A percentile compares a stretch with the other conserved stretches of the same genome.
Conservation (phyloP, 2,113 vertebrate genomes). For the Eira barbara region DNA sequence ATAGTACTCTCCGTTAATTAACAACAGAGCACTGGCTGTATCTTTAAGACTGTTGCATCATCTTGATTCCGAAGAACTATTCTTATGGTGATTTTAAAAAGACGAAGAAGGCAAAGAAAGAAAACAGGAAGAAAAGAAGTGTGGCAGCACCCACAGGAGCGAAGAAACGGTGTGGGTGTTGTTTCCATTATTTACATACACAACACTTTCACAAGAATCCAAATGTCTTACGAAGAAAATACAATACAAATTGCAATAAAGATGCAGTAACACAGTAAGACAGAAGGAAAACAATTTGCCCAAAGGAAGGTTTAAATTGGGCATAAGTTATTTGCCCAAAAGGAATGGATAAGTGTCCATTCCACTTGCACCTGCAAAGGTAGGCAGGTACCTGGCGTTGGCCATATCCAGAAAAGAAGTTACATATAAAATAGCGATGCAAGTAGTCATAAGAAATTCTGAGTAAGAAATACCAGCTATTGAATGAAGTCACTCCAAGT, state of each 20-base stretch:
- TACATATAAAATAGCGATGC: background rate
- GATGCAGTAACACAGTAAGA: background rate
- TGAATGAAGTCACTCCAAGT: background rate
- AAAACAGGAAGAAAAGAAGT: conserved; percentile 27
- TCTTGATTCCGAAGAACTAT: conserved; percentile 27
- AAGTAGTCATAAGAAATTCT: background rate
- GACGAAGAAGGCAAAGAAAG: background rate
- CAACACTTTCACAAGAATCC: conserved; percentile 55
- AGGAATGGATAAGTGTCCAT: background rate
- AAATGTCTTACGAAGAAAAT: conserved; percentile 70
- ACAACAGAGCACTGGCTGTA: background rate
- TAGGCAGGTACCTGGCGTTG: background rate
- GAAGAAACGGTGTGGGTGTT: conserved; percentile 58
- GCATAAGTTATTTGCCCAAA: background rate
- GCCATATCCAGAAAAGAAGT: background rate
- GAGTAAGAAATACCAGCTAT: background rate
- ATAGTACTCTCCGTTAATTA: background rate
- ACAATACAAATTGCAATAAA: conserved; percentile 48
- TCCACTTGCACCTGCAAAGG: background rate
- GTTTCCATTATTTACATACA: conserved; percentile 64
- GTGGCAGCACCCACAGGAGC: conserved; percentile 30
- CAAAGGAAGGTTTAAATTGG: conserved; percentile 38
- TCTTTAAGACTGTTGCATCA: conserved; percentile 42
- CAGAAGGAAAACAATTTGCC: conserved; percentile 61
- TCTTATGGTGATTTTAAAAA: background rate